These are phyloP conservation scores for Panzeria rudis DNA, from an alignment of 2,888 invertebrate species.

Conservation along the genomic window DNA sequence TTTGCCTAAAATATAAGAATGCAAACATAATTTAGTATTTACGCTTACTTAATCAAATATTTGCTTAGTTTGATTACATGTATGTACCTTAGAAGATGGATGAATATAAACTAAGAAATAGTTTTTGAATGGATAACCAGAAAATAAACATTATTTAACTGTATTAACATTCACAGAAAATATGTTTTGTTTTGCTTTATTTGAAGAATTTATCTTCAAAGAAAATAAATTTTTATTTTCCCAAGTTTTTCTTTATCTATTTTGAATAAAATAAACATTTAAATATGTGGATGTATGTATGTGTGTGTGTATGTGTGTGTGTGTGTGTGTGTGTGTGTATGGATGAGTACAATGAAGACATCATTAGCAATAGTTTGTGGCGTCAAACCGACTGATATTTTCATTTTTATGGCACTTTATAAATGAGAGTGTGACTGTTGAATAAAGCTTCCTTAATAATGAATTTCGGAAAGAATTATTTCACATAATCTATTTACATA, in stretches of 20 bases:
- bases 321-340: not conserved
- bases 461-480: constrained; percentile 36
- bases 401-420: constrained; percentile 36
- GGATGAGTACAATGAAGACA: not conserved
- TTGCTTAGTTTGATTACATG: no score
- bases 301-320: not conserved
- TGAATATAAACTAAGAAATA: no score
- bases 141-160: no score
- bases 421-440: constrained; percentile 11
- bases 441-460: constrained; percentile 45
- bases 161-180: not conserved
- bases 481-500: not conserved
- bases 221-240: not conserved
- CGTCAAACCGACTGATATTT: constrained; percentile 68
- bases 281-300: constrained; percentile 1
- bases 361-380: constrained; percentile 63
- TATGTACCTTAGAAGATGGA: no score
- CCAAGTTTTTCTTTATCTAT: not conserved
- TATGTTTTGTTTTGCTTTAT: not conserved
- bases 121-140: no score
- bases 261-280: constrained; percentile 1
- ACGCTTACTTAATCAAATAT: no score
- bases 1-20: no score
- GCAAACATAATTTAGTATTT: no score
- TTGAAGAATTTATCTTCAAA: constrained; percentile 1